Conservation (phyloP, 2,113 vertebrate genomes). For the Thymallus thymallus region DNA sequence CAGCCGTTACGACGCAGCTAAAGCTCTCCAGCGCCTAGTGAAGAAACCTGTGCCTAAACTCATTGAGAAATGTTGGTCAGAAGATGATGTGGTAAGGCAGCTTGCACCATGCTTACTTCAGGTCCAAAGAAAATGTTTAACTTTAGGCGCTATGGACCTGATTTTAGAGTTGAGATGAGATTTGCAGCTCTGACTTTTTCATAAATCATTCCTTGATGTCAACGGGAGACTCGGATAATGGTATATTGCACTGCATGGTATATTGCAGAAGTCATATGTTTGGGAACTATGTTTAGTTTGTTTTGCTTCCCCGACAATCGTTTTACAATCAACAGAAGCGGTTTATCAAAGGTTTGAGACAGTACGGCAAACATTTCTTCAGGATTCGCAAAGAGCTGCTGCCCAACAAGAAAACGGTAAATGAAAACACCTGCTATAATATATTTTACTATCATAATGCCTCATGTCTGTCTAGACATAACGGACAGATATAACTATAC, state of each 20-base stretch:
- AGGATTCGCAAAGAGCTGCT: slow-evolving; percentile 93
- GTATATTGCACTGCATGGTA: neutral
- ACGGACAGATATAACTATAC: neutral
- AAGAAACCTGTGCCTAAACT: slow-evolving; percentile 97
- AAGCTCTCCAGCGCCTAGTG: slow-evolving; percentile 96
- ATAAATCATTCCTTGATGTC: no score
- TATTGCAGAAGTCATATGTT: neutral
- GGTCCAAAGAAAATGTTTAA: no score
- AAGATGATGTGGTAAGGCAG: slow-evolving; percentile 94
- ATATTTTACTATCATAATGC: neutral
- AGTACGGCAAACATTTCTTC: slow-evolving; percentile 99
- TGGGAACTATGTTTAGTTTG: neutral
- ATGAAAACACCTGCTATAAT: slow-evolving; percentile 16
- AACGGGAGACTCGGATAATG: no score
- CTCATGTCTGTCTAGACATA: no score
- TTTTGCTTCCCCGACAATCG: neutral
- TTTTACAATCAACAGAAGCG: slow-evolving; percentile 79
- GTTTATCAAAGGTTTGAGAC: slow-evolving; percentile 94
- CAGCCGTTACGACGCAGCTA: slow-evolving; percentile 93
- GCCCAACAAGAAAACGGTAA: slow-evolving; percentile 89
- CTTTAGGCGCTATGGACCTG: neutral
- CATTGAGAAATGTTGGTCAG: slow-evolving; percentile 98
- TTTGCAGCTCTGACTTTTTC: no score
- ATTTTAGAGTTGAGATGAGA: no score
- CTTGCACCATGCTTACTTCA: no score